A percentile compares a stretch with the other conserved stretches of the same genome.
phyloP scores from a whole-genome alignment of 2,797 vertebrate species.

The Notolepis coatsorum region DNA sequence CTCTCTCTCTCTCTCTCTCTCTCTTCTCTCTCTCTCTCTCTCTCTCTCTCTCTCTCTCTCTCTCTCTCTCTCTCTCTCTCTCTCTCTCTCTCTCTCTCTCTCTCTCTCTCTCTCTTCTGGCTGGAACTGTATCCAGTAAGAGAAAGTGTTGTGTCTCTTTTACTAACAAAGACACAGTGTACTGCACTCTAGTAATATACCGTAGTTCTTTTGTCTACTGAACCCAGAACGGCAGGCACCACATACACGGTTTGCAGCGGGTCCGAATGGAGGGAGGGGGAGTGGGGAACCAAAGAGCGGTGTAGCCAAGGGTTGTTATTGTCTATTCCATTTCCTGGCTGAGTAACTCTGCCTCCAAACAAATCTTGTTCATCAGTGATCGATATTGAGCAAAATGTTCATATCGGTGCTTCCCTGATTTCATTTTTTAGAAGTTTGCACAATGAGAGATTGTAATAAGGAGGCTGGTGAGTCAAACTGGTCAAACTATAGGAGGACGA shows the following conservation, averaged over 20 bases:
- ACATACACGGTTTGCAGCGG: constrained; percentile 14
- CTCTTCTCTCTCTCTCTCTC: constrained; percentile 21
- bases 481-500: no score
- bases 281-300: constrained; percentile 16
- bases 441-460: no score
- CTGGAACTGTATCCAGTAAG: no score
- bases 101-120: constrained; percentile 43
- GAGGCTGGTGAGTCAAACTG: no score
- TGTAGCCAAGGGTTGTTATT: constrained; percentile 43
- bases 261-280: constrained; percentile 18
- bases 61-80: neutral
- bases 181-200: no score
- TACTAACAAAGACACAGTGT: no score
- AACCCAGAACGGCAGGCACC: no score
- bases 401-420: no score
- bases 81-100: neutral
- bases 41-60: constrained; percentile 70
- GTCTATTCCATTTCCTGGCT: constrained; percentile 44
- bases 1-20: constrained; percentile 76
- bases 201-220: constrained; percentile 8
- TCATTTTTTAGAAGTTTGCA: no score
- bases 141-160: no score
- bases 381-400: no score
- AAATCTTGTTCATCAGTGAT: no score
- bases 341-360: constrained; percentile 44